These are phyloP conservation scores for Agrilus cyanescens DNA, from an alignment of 2,888 invertebrate species.

Conservation along the genomic window DNA sequence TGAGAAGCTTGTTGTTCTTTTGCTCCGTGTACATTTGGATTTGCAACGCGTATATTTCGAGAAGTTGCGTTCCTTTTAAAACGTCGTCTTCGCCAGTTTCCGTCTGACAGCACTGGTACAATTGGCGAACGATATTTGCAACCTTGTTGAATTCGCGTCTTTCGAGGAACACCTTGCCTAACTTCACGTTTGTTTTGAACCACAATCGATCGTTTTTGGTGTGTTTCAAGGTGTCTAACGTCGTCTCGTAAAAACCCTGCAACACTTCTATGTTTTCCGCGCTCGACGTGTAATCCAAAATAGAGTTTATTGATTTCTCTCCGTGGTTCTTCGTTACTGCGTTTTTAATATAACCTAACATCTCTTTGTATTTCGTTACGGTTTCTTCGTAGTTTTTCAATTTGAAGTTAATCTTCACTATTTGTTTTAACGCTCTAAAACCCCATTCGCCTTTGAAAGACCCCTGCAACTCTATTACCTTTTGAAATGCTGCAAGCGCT, in stretches of 20 bases:
- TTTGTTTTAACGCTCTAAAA: constrained; percentile 97
- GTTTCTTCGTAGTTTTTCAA: constrained; percentile 65
- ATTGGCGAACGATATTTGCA: constrained; percentile 87
- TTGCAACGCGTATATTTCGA: constrained; percentile 97
- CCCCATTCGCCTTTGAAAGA: constrained; percentile 99
- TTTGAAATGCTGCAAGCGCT: constrained; percentile 84
- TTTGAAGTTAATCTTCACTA: constrained; percentile 98
- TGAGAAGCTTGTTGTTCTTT: constrained; percentile 95
- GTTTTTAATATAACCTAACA: constrained; percentile 93
- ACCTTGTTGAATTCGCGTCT: constrained; percentile 84
- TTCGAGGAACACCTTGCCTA: constrained; percentile 95
- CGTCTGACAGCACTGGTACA: constrained; percentile 92
- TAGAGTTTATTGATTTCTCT: constrained; percentile 98
- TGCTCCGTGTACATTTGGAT: constrained; percentile 99
- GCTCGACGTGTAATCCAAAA: constrained; percentile 95
- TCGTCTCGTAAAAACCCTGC: constrained; percentile 96
- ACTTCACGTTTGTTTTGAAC: constrained; percentile 98
- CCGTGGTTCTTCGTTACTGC: constrained; percentile 98
- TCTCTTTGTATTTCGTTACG: constrained; percentile 63
- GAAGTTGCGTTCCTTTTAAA: constrained; percentile 91
- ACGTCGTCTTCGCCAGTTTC: constrained; percentile 92
- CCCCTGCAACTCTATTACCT: constrained; percentile 93
- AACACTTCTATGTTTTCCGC: constrained; percentile 75
- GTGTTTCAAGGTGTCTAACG: constrained; percentile 83
- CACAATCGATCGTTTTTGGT: constrained; percentile 97